Conservation (phyloP, 2,888 invertebrate genomes). For the Harpagoxenus sublaevis region DNA sequence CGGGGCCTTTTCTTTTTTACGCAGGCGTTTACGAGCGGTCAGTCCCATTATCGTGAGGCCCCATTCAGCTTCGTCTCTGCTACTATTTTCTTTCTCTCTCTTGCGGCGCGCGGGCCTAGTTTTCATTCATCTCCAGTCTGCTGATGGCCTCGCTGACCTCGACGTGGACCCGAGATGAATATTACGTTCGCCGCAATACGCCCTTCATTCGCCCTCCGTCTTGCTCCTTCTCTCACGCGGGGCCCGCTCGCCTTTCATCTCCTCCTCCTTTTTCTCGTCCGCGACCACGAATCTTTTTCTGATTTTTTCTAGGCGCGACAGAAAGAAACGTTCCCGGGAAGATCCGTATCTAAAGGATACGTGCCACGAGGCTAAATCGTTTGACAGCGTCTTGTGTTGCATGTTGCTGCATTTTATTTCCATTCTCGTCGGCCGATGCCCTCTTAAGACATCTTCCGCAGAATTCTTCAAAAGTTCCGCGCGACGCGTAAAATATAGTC, state of each 20-base stretch:
- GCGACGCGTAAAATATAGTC: not conserved
- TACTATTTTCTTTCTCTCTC: constrained; percentile 66
- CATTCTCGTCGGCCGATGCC: constrained; percentile 29
- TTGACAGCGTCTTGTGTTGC: constrained; percentile 64
- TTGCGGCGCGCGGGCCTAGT: constrained; percentile 76
- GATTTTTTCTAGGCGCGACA: constrained; percentile 64
- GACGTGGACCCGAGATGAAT: constrained; percentile 82
- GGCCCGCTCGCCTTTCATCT: constrained; percentile 19
- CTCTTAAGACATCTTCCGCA: constrained; percentile 1
- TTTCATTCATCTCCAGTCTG: constrained; percentile 83
- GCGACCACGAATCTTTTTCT: constrained; percentile 33
- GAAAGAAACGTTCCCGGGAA: constrained; percentile 79
- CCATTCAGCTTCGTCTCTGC: constrained; percentile 80
- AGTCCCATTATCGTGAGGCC: constrained; percentile 74
- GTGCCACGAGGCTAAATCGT: constrained; percentile 80
- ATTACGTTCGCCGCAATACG: constrained; percentile 80
- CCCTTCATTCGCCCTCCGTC: constrained; percentile 60
- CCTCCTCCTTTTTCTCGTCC: constrained; percentile 33
- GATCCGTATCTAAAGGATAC: constrained; percentile 81
- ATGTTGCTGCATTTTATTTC: constrained; percentile 33
- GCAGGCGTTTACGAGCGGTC: constrained; percentile 70
- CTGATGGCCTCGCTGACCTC: constrained; percentile 82
- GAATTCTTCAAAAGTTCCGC: constrained; percentile 29
- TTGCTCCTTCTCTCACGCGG: constrained; percentile 34
- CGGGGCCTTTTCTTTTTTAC: constrained; percentile 53